These are phyloP conservation scores for Rhabdophis nuchalis DNA, from an alignment of 2,797 vertebrate species.

Conservation along the genomic window DNA sequence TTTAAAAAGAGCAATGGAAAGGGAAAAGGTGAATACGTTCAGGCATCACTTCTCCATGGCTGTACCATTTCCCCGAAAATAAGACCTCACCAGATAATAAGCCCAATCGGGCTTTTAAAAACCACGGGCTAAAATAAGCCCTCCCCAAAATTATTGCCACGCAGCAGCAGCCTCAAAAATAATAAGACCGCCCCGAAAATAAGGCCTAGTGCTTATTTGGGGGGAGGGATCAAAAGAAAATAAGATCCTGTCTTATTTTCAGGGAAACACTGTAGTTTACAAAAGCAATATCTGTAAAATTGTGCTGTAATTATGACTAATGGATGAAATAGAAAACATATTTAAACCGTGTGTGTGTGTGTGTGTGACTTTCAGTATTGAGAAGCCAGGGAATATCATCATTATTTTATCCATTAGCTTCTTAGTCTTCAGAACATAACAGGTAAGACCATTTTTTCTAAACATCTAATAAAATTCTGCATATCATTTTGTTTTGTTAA, in stretches of 20 bases:
- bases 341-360: not conserved
- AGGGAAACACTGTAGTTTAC: not conserved
- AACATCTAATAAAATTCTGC: not conserved
- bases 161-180: too few species aligned
- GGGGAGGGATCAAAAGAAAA: too few species aligned
- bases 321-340: not conserved
- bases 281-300: not conserved
- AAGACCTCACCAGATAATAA: too few species aligned
- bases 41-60: not conserved
- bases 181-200: too few species aligned
- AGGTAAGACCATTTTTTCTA: conserved; percentile 80
- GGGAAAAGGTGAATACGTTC: not conserved
- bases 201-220: too few species aligned
- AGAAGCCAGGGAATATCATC: conserved; percentile 67
- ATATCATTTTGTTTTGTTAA: not conserved
- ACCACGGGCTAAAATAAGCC: too few species aligned
- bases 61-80: not conserved
- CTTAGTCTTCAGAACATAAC: conserved; percentile 58
- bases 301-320: not conserved
- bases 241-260: too few species aligned
- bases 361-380: conserved; percentile 35
- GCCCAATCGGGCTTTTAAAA: too few species aligned
- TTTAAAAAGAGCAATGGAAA: not conserved
- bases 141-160: too few species aligned
- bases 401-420: conserved; percentile 64